Evolutionary conservation across 2,888 invertebrate genomes (phyloP).

Genomic region (Macroteleia sp.): DNA sequence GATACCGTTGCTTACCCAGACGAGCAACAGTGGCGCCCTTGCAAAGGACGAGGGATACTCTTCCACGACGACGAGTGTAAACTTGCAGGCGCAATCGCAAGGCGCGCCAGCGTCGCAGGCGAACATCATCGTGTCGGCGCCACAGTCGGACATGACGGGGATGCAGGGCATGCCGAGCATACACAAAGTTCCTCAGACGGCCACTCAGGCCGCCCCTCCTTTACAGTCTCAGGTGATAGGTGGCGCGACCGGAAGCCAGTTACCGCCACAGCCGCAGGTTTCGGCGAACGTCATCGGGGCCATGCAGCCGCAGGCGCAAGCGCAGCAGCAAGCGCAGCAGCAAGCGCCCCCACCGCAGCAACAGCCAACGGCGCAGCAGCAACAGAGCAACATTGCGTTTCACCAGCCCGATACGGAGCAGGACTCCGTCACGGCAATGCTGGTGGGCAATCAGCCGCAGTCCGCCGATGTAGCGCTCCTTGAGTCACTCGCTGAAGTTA

Average conservation of each 20-base stretch:
- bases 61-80: slow-evolving; percentile 64
- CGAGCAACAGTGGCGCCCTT: slow-evolving; percentile 76
- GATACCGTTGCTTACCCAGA: slow-evolving; percentile 86
- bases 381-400: slow-evolving; percentile 73
- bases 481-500: slow-evolving; percentile 83
- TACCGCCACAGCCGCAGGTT: slow-evolving; percentile 71
- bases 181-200: slow-evolving; percentile 80
- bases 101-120: slow-evolving; percentile 74
- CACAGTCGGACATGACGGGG: slow-evolving; percentile 74
- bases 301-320: slow-evolving; percentile 67
- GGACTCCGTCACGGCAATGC: slow-evolving; percentile 76
- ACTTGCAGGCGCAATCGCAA: slow-evolving; percentile 68
- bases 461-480: slow-evolving; percentile 79
- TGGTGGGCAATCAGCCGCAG: slow-evolving; percentile 69
- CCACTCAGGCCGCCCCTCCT: slow-evolving; percentile 70
- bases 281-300: slow-evolving; percentile 73
- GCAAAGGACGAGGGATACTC: slow-evolving; percentile 73
- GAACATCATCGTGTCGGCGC: slow-evolving; percentile 77
- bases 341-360: slow-evolving; percentile 71
- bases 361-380: slow-evolving; percentile 68
- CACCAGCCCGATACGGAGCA: slow-evolving; percentile 77
- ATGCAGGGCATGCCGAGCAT: slow-evolving; percentile 80
- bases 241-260: slow-evolving; percentile 77
- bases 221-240: slow-evolving; percentile 80
- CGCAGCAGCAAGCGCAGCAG: too few relatives aligned